Conservation (phyloP, 2,888 invertebrate species). For the Trachelus tabidus region DNA sequence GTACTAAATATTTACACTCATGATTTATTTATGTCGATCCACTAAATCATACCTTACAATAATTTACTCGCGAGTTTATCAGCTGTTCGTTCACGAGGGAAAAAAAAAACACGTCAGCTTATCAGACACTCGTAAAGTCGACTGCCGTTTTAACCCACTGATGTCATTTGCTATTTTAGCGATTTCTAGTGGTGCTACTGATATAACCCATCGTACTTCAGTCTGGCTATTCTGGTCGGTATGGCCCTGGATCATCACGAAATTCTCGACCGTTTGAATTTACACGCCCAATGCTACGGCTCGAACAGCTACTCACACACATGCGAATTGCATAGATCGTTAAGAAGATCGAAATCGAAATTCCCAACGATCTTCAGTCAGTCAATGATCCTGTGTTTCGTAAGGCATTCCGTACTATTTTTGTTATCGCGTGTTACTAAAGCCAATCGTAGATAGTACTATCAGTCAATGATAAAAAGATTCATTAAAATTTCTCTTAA, state of each 20-base stretch:
- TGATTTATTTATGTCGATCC: background rate
- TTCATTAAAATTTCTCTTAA: background rate
- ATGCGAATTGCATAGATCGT: background rate
- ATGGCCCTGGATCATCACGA: slow-evolving; percentile 39
- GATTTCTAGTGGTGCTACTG: slow-evolving; percentile 34
- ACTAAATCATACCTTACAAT: background rate
- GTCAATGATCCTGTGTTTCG: background rate
- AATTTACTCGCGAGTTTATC: background rate
- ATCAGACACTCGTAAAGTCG: background rate
- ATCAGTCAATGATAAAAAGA: background rate
- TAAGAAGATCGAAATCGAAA: background rate
- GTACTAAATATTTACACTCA: background rate
- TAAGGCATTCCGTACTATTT: background rate
- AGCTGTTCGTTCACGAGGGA: background rate
- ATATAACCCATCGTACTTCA: slow-evolving; percentile 24
- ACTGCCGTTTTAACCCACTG: slow-evolving; percentile 29
- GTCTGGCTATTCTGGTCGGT: slow-evolving; percentile 41
- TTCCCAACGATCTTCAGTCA: background rate
- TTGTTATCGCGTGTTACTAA: background rate
- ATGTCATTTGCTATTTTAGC: slow-evolving; percentile 51
- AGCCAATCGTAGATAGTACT: background rate
- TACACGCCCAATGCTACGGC: background rate
- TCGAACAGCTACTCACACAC: background rate
- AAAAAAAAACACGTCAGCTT: background rate
- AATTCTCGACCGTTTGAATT: background rate